These are phyloP conservation scores for Pseudomugil gertrudae DNA, from an alignment of 2,797 vertebrate species.

Conservation along the genomic window DNA sequence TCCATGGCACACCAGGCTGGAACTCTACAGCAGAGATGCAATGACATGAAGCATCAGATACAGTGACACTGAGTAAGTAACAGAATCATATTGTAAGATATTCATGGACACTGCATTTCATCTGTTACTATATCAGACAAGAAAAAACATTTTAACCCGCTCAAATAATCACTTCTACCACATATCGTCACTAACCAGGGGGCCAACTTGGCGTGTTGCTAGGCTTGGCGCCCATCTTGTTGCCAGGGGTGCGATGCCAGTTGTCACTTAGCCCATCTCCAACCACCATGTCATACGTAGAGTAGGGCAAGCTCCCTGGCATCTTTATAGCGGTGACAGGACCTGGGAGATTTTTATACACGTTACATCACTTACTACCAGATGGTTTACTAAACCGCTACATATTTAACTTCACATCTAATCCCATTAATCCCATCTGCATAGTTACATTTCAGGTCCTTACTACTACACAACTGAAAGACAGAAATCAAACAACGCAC, in stretches of 20 bases:
- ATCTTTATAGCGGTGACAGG: conserved; percentile 93
- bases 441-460: neutral
- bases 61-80: neutral
- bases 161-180: neutral
- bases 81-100: neutral
- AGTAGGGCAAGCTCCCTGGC: conserved; percentile 92
- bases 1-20: conserved; percentile 99
- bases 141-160: neutral
- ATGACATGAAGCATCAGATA: neutral
- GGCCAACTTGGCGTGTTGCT: conserved; percentile 94
- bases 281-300: conserved; percentile 93
- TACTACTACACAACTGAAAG: neutral
- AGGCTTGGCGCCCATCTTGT: conserved; percentile 93
- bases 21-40: conserved; percentile 84
- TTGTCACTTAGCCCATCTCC: conserved; percentile 91
- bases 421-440: conserved; percentile 9
- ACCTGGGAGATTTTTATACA: conserved; percentile 76
- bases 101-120: no score
- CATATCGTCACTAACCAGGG: conserved; percentile 84
- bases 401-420: conserved; percentile 19
- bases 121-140: neutral
- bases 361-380: conserved; percentile 34
- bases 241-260: conserved; percentile 97
- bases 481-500: conserved; percentile 71
- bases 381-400: conserved; percentile 28